phyloP scores from a whole-genome alignment of 2,113 vertebrate genomes.

The Copsychus sechellarum region DNA sequence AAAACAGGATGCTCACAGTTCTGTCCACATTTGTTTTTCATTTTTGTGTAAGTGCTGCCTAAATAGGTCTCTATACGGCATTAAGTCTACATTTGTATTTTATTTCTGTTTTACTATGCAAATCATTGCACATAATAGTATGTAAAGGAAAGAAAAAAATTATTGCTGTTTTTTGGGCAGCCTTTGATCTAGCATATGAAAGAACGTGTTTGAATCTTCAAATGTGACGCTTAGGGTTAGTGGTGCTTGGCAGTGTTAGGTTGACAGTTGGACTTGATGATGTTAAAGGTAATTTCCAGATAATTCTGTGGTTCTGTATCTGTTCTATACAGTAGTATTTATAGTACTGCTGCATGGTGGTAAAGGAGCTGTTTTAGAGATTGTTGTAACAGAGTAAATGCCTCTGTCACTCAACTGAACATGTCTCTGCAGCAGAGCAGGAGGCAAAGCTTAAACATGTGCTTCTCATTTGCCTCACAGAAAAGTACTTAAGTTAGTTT shows the following conservation, averaged over 20 bases:
- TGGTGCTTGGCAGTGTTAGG: background rate
- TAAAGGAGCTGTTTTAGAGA: background rate
- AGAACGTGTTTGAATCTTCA: background rate
- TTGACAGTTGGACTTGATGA: background rate
- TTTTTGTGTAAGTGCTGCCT: background rate
- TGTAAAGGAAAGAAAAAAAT: background rate
- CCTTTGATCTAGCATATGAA: background rate
- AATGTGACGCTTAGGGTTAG: background rate
- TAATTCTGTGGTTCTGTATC: background rate
- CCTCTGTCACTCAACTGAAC: background rate
- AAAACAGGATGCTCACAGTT: background rate
- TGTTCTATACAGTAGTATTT: background rate
- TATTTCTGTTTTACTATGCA: background rate
- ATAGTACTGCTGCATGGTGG: background rate
- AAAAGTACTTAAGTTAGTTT: background rate
- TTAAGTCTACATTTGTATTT: background rate
- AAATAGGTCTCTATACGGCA: background rate
- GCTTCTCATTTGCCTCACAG: background rate
- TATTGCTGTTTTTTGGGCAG: background rate
- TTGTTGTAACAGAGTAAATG: background rate
- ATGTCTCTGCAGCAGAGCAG: background rate
- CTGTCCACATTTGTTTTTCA: background rate
- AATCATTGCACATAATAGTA: background rate
- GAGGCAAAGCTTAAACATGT: background rate
- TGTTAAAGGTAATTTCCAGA: background rate